Base-by-base conservation (phyloP, 2,888 invertebrate species). In the Hylaea fasciaria region DNA sequence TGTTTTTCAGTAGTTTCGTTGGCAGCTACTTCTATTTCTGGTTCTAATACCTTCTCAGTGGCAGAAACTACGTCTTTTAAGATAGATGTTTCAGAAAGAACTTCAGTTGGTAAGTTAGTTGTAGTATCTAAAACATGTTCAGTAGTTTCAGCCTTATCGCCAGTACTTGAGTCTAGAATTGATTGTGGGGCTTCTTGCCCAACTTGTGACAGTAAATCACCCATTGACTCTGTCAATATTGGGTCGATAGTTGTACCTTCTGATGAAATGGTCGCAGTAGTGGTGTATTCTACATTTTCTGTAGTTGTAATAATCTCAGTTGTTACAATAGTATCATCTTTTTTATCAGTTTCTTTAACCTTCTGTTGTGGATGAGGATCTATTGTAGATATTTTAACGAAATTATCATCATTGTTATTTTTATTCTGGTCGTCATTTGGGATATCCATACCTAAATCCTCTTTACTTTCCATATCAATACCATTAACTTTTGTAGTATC, bases 131-230 rank as follows among this genome's bases (percentile, higher is more conserved):
- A 16, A 1, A 32, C 9, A 8, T 32, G 3, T 58, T 80, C 77
- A 9, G 79, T 80, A n/a, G 81, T 79, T 2, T 61, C 57, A 2
- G 56, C 58, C 12, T 62, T 65, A 17, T 66, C 62, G 16, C 41
- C 8, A 37, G 53, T 65, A 41, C 69, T 65, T 11, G 80, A 67
- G 39, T 73, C 69, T 32, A 79, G 22, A 46, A 83, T 76, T 10
- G 81, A 65, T 62, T 85, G 80, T 0, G 85, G 85, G 16, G 73
- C 76, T 70, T 83, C 76, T 70, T 91, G 81, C 5, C 87, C 89
- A 55, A 93, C 83, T 80, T 93, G 93, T n/a, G 89, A 92, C n/a
- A 93, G 40, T 68, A 93, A 78, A 73, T 92, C 91, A 56, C 80
- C 89, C 86, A 93, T 91, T 2, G 92, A 93, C 65, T 87, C 91